Evolutionary conservation across 2,113 vertebrate genomes (phyloP), one percentile per base, ranked within the genome.

Genomic region (Mesocricetus auratus): DNA sequence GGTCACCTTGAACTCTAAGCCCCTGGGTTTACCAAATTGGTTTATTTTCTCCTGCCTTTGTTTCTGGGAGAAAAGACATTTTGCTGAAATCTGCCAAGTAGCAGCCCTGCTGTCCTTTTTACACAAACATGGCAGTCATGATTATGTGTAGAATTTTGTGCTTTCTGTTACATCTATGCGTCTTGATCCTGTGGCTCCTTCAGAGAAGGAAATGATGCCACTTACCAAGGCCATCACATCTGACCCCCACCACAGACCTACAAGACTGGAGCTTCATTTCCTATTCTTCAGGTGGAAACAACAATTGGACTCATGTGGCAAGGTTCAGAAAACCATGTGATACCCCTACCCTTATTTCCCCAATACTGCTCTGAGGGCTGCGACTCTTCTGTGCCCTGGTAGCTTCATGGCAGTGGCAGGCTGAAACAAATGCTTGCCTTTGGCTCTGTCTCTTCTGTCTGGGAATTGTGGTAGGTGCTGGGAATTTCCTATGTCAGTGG

Each of bases 1-100:
- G 53, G 66, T 75, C 29, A 81, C n/a, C 66, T 42, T 94, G 29
- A 53, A 22, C 24, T 77, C 79, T 58, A 39, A 88, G 69, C 50
- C 68, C 36, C 39, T 77, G 22, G 5, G 22, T 91, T 96, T 94
- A 50, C 39, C 95, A 47, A 96, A 64, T 82, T 16, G 7, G 33
- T 86, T 91, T 82, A 68, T 58, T 88, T 50, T 96, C 21, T n/a
- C 29, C 47, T 89, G 33, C 82, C 53, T 19, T 56, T 86, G 42
- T 82, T 94, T 91, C 86, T 89, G 68, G 91, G 31, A 82, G 53
- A 62, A 31, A 77, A 82, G 45, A 69, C 16, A 31, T 95, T 90
- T 97, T 69, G 77, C 33, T 91, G 47, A 86, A 60, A 91, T 95
- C 42, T 73, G 29, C 77, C 81, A 81, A 24, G 29, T 29, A 64